phyloP scores from a whole-genome alignment of 2,797 vertebrate genomes.

The Mus spretus region DNA sequence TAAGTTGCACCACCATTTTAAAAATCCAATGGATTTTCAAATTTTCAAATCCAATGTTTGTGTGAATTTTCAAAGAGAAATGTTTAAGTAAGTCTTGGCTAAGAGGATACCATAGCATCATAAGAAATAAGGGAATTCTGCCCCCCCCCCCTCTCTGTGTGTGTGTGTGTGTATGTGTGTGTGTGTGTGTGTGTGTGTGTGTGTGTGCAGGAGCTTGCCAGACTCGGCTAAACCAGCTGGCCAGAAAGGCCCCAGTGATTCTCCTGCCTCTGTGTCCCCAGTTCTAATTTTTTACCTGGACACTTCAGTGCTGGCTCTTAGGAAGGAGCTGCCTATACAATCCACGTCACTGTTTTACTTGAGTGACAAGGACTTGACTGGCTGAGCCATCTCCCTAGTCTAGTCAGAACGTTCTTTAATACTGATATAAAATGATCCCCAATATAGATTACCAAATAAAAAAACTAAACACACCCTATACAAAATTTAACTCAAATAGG shows the following conservation, averaged over 20 bases:
- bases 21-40: no score
- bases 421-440: background rate
- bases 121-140: background rate
- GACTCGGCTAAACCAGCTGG: background rate
- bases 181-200: background rate
- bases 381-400: background rate
- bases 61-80: background rate
- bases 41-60: slow-evolving; percentile 40
- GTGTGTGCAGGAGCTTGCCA: background rate
- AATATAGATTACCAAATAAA: background rate
- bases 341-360: no score
- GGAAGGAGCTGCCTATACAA: background rate
- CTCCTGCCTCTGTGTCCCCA: background rate
- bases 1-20: background rate
- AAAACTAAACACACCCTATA: background rate
- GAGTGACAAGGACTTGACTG: no score
- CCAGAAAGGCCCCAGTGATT: background rate
- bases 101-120: background rate
- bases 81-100: background rate
- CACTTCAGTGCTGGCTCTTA: background rate
- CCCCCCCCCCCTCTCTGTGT: no score
- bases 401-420: background rate
- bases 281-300: background rate
- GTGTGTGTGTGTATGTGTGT: background rate
- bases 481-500: slow-evolving; percentile 56